These are phyloP conservation scores for Sarcophaga bullata DNA, from an alignment of 1,140 invertebrate genomes.

Conservation along the genomic window DNA sequence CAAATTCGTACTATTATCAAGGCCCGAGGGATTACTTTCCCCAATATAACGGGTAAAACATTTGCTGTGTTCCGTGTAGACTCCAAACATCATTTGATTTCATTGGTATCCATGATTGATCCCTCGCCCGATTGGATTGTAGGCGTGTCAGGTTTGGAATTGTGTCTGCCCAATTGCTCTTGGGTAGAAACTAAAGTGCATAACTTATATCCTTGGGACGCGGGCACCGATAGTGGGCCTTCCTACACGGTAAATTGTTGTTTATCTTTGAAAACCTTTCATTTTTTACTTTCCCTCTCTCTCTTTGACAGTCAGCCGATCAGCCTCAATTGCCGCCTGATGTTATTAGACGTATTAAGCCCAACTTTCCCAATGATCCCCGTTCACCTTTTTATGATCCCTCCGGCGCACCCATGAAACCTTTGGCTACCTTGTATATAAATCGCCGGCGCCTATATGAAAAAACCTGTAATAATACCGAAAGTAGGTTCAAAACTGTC, in stretches of 20 bases:
- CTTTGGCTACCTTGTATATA: constrained; percentile 85
- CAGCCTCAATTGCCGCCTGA: constrained; percentile 83
- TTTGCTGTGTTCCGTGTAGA: constrained; percentile 96
- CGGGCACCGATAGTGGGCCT: constrained; percentile 94
- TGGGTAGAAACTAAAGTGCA: constrained; percentile 90
- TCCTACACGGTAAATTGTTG: constrained; percentile 82
- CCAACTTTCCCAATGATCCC: constrained; percentile 83
- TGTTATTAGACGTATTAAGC: constrained; percentile 86
- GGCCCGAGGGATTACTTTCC: constrained; percentile 92
- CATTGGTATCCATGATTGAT: constrained; percentile 92
- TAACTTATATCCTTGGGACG: constrained; percentile 96
- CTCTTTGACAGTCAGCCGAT: constrained; percentile 76
- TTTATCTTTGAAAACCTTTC: neutral
- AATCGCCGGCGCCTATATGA: constrained; percentile 87
- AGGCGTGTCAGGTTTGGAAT: constrained; percentile 90
- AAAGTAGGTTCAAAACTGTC: constrained; percentile 22
- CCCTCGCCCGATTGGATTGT: constrained; percentile 99
- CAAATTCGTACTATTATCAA: constrained; percentile 98
- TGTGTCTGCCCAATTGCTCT: constrained; percentile 91
- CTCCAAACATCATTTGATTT: constrained; percentile 91
- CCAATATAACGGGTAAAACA: constrained; percentile 91
- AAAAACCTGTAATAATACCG: constrained; percentile 73
- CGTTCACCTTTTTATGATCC: constrained; percentile 93
- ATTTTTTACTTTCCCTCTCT: neutral
- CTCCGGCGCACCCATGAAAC: constrained; percentile 84